Evolutionary conservation across 2,888 invertebrate species (phyloP), one percentile per base, ranked within the genome.

Genomic region (Agriopis leucophaearia): DNA sequence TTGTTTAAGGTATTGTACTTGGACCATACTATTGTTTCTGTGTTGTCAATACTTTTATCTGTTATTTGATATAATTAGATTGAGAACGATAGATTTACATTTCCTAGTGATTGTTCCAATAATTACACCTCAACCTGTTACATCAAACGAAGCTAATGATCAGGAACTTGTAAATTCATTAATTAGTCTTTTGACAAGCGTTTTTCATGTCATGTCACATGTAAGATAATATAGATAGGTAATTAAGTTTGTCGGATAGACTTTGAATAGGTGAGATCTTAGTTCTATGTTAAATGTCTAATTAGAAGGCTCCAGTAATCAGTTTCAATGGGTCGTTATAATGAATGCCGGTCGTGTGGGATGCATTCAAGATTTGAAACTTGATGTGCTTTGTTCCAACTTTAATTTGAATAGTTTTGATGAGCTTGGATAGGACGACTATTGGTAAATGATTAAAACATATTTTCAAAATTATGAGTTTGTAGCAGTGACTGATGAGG

Each of bases 261-360:
- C 74, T 86, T 88, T 91, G 84, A 90, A 92, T 92, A 80, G 88
- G 75, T 79, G 81, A 79, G 82, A 85, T 88, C 86, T 86, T 84
- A 86, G 79, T 78, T 83, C 74, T 85, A 76, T 80, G 78, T 82
- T 82, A 84, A 85, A 85, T 87, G 78, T 76, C 82, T 90, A 89
- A 90, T 91, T 90, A 90, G 85, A 83, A 76, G 85, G 72, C 71
- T 78, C 16, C 60, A 78, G 81, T 79, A 80, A 71, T 71, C 80
- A 79, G 76, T 83, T 86, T 89, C 83, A 88, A 90, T 91, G 86
- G 86, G 80, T 85, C 88, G 85, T 90, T 91, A 87, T 83, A 86
- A 79, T 81, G 74, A 73, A 66, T 61, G 74, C 72, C 16, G 51
- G 78, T 74, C 75, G 83, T 81, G 87, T 87, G 85, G 85, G 82